Base-by-base conservation (phyloP, 2,113 vertebrate species). In the Grantiella picta region DNA sequence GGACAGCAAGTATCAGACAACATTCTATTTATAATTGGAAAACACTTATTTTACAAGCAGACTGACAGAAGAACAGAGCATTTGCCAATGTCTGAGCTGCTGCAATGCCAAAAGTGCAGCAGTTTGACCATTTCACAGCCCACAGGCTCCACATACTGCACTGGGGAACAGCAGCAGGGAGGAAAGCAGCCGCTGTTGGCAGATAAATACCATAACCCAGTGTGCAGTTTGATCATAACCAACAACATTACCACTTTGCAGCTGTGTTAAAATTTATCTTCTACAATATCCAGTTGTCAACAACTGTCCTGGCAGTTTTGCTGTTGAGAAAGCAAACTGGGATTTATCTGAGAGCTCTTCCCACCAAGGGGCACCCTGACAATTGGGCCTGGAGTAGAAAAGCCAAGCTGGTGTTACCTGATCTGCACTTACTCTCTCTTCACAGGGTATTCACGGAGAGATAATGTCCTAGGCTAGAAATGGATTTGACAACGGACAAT, bases 161-260 rank as follows among this genome's bases (percentile, higher is more conserved):
- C 40, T 64, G 91, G 52, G 77, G 75, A 94, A 64, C 53, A 50
- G 69, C 53, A 38, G n/a, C 23, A 77, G 27, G 44, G 10, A 60
- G 27, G 44, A 61, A 95, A 97, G 93, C n/a, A 87, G 68, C 64
- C 92, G 87, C 95, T 79, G 78, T 35, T 64, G 94, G 90, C 86
- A 91, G 81, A 95, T 83, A 94, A 96, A 95, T 59, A 68, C 84
- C 81, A 90, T 61, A 95, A 96, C 79, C 8, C 95, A 91, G 90
- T 7, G 2, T 69, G 96, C 69, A 65, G 68, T 21, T 44, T 49
- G 71, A 91, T 77, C 92, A 61, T 76, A 94, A 95, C 93, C 77
- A 86, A 60, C 82, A 86, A 72, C 56, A 69, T n/a, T 60, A 91
- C 10, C 87, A 91, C 24, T 49, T 60, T 44, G 86, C 52, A 75